Base-by-base conservation (phyloP, 2,113 vertebrate species). In the Microcebus jonahi region DNA sequence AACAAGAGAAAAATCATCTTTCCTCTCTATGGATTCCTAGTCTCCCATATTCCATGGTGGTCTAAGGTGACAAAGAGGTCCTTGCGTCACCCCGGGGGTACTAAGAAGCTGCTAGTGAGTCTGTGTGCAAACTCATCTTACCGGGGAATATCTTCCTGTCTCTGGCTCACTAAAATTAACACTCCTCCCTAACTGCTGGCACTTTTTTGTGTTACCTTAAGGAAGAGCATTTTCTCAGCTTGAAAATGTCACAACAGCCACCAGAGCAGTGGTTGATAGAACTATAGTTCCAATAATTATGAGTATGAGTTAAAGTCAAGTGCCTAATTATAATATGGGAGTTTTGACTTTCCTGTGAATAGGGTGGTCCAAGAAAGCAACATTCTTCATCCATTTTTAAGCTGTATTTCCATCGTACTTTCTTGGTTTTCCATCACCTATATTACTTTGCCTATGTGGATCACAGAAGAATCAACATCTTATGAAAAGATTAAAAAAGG, bases 401-500 rank as follows among this genome's bases (percentile, higher is more conserved):
- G 18, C 48, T 53, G 4, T 15, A 27, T 45, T 71, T n/a, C 20
- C 55, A 42, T 31, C 71, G 17, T 36, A 71, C 5, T 67, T 39
- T 83, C 86, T 94, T 48, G 55, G 34, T 68, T 93, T 91, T 45
- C 21, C 15, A n/a, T 81, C 34, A 57, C 4, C 5, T 27, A 76
- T 45, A 45, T 21, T 50, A 39, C 36, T 94, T 81, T 92, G n/a
- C 65, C 14, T 50, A 39, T 25, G 18, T 90, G 75, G 57, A 65
- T 85, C 48, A 75, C 70, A 75, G 67, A 83, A 93, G 63, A 12
- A 86, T 55, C 3, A 2, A 63, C 14, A 45, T 45, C 5, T 85
- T 94, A 65, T 70, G 82, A 91, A 92, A 96, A 79, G 6, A 61
- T 34, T 81, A 76, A 48, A 95, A 71, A 75, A 21, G 68, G 20